Percentiles rank a stretch among this genome's conserved stretches.
phyloP scores from a whole-genome alignment of 1,140 invertebrate genomes.

The Venturia canescens region DNA sequence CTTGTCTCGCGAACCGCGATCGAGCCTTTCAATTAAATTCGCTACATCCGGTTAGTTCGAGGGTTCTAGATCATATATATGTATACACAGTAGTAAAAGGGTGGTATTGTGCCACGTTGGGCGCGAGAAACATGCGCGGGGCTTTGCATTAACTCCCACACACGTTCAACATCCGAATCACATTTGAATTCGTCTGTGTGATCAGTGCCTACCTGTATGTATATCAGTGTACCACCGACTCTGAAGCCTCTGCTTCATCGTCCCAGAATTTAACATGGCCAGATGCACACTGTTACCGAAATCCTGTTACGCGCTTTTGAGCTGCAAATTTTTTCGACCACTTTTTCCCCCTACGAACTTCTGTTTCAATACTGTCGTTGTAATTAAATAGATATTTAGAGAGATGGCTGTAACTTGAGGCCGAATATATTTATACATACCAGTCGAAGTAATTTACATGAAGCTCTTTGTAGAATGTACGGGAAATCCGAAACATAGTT shows the following conservation, averaged over 20 bases:
- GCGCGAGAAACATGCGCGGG: conserved; percentile 25
- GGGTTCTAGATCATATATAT: background rate
- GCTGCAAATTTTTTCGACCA: background rate
- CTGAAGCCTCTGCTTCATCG: background rate
- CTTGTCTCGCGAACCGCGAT: conserved; percentile 57
- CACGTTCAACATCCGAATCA: conserved; percentile 25
- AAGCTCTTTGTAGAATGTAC: too few relatives aligned
- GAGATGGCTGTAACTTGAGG: too few relatives aligned
- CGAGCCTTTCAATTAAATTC: conserved; percentile 60
- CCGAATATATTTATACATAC: background rate
- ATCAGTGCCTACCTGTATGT: background rate
- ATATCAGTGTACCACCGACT: background rate
- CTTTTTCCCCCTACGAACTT: background rate
- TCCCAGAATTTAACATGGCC: conserved; percentile 20
- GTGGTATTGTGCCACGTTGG: conserved; percentile 29
- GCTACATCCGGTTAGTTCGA: conserved; percentile 33
- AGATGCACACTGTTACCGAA: background rate
- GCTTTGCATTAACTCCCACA: conserved; percentile 40
- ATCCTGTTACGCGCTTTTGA: conserved; percentile 1
- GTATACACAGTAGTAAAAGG: background rate
- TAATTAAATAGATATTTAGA: too few relatives aligned
- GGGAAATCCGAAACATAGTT: too few relatives aligned
- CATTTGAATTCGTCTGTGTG: conserved; percentile 40
- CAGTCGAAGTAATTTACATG: too few relatives aligned
- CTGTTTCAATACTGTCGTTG: too few relatives aligned